These are phyloP conservation scores for Petrosia ficiformis DNA, from an alignment of 37 sponge, comb jelly and placozoan species.

Conservation along the genomic window DNA sequence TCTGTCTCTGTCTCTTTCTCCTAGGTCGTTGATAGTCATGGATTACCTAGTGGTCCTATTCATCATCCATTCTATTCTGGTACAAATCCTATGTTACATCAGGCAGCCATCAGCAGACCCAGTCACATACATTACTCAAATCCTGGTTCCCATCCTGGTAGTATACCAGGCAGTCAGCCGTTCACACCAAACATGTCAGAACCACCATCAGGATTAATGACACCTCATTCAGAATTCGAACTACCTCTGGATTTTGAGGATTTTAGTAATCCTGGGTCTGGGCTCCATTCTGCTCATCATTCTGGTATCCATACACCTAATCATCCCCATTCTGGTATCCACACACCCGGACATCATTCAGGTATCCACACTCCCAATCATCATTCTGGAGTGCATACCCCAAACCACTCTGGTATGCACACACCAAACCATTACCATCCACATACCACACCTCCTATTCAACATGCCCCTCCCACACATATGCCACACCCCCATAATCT, in stretches of 20 bases:
- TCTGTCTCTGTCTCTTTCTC: too few species aligned
- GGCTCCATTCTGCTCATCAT: not conserved
- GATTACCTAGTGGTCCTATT: not conserved
- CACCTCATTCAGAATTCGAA: conserved; percentile 42
- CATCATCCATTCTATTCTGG: not conserved
- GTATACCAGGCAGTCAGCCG: conserved; percentile 2
- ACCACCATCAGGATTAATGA: conserved; percentile 24
- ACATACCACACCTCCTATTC: not conserved
- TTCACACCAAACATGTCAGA: conserved; percentile 10
- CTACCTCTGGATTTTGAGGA: conserved; percentile 51
- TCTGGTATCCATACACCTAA: not conserved
- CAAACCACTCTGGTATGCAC: conserved; percentile 5
- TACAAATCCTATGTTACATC: not conserved
- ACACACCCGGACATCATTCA: conserved; percentile 8
- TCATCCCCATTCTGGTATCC: not conserved
- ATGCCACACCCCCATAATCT: not conserved
- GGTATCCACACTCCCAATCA: conserved; percentile 10
- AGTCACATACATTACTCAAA: conserved; percentile 12
- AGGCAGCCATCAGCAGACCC: not conserved
- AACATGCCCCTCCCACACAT: not conserved
- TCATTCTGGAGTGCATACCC: conserved; percentile 30
- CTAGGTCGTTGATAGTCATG: too few species aligned
- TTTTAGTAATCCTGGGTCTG: not conserved
- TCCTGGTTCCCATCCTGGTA: conserved; percentile 6
- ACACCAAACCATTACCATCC: conserved; percentile 7